Evolutionary conservation across 53 echinoderm and acorn worm genomes (phyloP).

Genomic region (Luidia sarsii): DNA sequence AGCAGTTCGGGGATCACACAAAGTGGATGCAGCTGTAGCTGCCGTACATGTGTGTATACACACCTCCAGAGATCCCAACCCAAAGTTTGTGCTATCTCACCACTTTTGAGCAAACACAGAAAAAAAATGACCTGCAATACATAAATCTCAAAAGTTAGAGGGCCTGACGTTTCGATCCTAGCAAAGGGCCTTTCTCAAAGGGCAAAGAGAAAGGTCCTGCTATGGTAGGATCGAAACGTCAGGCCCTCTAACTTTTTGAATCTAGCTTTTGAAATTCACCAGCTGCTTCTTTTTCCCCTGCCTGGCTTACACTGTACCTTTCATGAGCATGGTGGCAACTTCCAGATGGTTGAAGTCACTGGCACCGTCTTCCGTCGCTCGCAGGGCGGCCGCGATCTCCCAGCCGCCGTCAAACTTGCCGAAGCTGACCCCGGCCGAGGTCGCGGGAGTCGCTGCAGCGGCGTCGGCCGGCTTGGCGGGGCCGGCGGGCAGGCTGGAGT

Average conservation of each 20-base stretch:
- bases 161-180: too few species aligned
- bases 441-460: neutral
- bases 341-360: conserved; percentile 55
- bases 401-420: conserved; percentile 29
- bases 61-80: too few species aligned
- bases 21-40: too few species aligned
- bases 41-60: too few species aligned
- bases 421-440: conserved; percentile 7
- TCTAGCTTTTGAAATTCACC: neutral
- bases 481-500: neutral
- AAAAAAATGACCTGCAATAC: too few species aligned
- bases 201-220: too few species aligned
- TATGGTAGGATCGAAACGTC: too few species aligned
- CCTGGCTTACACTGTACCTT: conserved; percentile 34
- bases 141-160: too few species aligned
- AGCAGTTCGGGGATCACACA: too few species aligned
- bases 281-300: neutral
- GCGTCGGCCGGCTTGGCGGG: neutral
- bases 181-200: too few species aligned
- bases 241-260: too few species aligned
- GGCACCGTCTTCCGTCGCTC: neutral
- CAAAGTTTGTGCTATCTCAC: too few species aligned
- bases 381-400: conserved; percentile 20
- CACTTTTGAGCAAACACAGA: neutral
- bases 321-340: conserved; percentile 50